Evolutionary conservation across 2,888 invertebrate genomes (phyloP).

Genomic region (Rhyacophila evoluta): DNA sequence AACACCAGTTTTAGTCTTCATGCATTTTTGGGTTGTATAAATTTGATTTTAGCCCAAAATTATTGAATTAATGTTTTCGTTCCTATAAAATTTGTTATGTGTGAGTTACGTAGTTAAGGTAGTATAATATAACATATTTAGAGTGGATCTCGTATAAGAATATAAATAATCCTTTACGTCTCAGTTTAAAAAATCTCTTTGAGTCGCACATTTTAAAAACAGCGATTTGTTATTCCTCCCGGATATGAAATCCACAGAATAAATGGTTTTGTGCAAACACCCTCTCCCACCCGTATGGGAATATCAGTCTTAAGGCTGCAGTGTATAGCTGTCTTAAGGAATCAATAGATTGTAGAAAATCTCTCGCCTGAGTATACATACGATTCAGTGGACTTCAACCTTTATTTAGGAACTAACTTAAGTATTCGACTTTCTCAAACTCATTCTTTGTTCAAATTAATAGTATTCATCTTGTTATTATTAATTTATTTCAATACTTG

Average conservation of each 20-base stretch:
- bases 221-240: background rate
- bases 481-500: too few species aligned
- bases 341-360: conserved; percentile 44
- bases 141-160: too few species aligned
- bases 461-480: too few species aligned
- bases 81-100: too few species aligned
- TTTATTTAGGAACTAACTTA: background rate
- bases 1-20: too few species aligned
- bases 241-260: conserved; percentile 4
- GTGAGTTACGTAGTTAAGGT: too few species aligned
- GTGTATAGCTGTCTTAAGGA: conserved; percentile 28
- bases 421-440: too few species aligned
- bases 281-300: background rate
- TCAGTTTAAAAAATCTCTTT: background rate
- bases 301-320: conserved; percentile 26
- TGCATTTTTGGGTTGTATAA: too few species aligned
- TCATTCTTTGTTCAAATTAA: background rate
- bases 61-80: too few species aligned
- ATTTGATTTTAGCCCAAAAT: too few species aligned
- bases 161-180: background rate
- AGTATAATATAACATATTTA: too few species aligned
- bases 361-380: conserved; percentile 35
- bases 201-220: background rate
- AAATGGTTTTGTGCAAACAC: conserved; percentile 40
- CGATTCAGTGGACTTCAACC: background rate